Base-by-base conservation (phyloP, 1,140 invertebrate species). In the Rhopalosiphum padi region DNA sequence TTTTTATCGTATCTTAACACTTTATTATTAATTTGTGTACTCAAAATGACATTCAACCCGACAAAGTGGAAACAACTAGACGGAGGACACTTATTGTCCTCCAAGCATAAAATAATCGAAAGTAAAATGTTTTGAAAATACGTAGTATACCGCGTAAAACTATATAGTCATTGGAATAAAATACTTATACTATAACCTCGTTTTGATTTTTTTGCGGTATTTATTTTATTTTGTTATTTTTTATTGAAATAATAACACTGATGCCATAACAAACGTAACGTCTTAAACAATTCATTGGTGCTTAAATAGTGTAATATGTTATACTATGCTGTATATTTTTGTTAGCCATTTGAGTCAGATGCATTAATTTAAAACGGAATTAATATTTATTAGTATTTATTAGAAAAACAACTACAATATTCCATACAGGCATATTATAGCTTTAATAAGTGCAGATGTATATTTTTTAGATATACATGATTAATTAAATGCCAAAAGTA, bases 1-100 rank as follows among this genome's bases (percentile, higher is more conserved):
- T 89, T 89, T 89, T 89, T 89, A 89, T 53, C n/a, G 18, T 51
- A 25, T 86, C 48, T 89, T 55, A 37, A 55, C 48, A 55, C 48
- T 55, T 89, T 37, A 89, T 35, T 89, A 37, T 89, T 89, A 53
- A 55, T 53, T 35, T 55, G 4, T 89, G 35, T 89, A 25, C 6
- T 35, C 1, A 35, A 22, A 18, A 87, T 48, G 85, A 18, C 86
- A n/a, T 87, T 51, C 46, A 18, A 48, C 43, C 30, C 30, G 15
- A 21, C 5, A 30, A 25, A 30, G 37, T 46, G 43, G 21, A 11
- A 85, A 43, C 37, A 41, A 85, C 41, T 43, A 3, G 3, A 85
- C 41, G 41, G 41, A 41, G 22, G 83, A 41, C 41, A 43, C 37
- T 23, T 23, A 35, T 23, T 22, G 21, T 83, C 37, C 22, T 41